Percentiles rank a stretch among this genome's conserved stretches.
phyloP scores from a whole-genome alignment of 2,888 invertebrate genomes.

The Caenorhabditis sp. region DNA sequence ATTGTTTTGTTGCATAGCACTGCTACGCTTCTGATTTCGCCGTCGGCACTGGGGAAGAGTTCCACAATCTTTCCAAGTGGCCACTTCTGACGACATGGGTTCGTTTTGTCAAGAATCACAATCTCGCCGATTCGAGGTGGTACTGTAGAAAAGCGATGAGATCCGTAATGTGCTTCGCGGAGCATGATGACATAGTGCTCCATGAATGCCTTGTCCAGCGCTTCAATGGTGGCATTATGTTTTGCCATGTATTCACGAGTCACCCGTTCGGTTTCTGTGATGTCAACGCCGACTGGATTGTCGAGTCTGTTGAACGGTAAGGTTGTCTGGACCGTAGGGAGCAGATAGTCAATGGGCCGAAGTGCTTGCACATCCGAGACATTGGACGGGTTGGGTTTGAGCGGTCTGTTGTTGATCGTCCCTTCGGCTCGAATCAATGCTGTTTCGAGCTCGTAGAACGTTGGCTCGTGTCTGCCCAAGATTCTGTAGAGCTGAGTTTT shows the following conservation, averaged over 20 bases:
- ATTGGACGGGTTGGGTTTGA: neutral
- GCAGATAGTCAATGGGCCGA: constrained; percentile 12
- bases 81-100: neutral
- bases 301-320: neutral
- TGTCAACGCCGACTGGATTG: too few species aligned
- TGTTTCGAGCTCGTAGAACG: neutral
- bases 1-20: neutral
- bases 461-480: neutral
- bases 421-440: neutral
- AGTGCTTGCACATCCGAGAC: neutral
- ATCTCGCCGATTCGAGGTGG: neutral
- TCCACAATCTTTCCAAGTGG: neutral
- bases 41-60: neutral
- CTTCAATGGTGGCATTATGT: neutral
- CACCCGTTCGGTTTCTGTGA: neutral
- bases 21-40: neutral
- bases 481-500: constrained; percentile 12
- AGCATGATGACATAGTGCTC: too few species aligned
- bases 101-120: neutral
- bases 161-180: neutral
- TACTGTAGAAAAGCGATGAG: neutral
- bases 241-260: neutral
- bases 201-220: too few species aligned
- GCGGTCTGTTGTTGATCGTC: constrained; percentile 19
- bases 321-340: neutral